phyloP scores from a whole-genome alignment of 2,113 vertebrate genomes.

The Rostratula benghalensis region DNA sequence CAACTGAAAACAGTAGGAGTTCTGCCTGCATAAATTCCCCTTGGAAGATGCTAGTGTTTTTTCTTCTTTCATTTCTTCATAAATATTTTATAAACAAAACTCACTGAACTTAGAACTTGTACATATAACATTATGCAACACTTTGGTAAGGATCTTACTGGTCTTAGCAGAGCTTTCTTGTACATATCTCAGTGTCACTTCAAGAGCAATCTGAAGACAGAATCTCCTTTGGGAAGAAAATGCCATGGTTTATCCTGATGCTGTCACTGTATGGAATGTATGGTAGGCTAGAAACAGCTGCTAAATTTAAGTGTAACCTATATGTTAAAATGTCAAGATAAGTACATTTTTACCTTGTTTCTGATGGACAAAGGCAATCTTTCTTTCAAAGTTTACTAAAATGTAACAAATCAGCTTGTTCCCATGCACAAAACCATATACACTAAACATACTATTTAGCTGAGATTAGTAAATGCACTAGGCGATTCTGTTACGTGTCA shows the following conservation, averaged over 20 bases:
- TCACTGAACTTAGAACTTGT: not conserved
- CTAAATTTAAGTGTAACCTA: constrained; percentile 35
- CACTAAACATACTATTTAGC: not conserved
- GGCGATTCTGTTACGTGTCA: constrained; percentile 34
- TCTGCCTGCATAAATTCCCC: not conserved
- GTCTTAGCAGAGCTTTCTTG: constrained; percentile 24
- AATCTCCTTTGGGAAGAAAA: constrained; percentile 59
- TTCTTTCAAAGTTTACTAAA: constrained; percentile 22
- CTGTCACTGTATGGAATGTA: not conserved
- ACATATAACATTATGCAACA: not conserved
- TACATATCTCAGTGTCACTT: not conserved
- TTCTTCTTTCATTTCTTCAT: constrained; percentile 16
- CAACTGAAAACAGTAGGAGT: not conserved
- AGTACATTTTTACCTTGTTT: not conserved
- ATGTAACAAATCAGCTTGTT: constrained; percentile 3
- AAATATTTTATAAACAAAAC: constrained; percentile 46
- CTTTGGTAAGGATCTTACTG: constrained; percentile 8
- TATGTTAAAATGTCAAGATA: constrained; percentile 23
- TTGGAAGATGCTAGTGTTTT: not conserved
- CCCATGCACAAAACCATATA: not conserved
- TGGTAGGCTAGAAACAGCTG: constrained; percentile 46
- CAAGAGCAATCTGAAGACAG: constrained; percentile 20
- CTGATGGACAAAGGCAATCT: constrained; percentile 18
- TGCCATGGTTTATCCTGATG: not conserved
- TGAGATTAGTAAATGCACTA: not conserved